Percentiles rank a stretch among this genome's conserved stretches.
Evolutionary conservation across 1,140 invertebrate species (phyloP).

Genomic region (Hyphantria cunea): DNA sequence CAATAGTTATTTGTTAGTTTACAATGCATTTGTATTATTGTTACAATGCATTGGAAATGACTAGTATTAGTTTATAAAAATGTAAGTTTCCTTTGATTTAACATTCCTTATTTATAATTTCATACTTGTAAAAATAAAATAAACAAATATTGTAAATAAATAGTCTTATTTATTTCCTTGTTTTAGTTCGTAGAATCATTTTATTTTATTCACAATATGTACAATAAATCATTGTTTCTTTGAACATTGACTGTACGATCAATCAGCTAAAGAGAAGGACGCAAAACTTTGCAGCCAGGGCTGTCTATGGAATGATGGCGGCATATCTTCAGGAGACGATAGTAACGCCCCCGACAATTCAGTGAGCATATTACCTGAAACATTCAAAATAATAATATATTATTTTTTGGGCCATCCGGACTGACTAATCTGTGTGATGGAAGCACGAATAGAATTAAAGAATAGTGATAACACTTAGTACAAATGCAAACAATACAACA

Average conservation of each 20-base stretch:
- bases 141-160: conserved; percentile 25
- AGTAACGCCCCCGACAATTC: conserved; percentile 54
- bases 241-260: conserved; percentile 1
- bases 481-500: too few species aligned
- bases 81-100: neutral
- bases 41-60: too few species aligned
- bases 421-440: too few species aligned
- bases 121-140: conserved; percentile 20
- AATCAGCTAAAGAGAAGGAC: conserved; percentile 52
- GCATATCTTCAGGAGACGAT: conserved; percentile 46
- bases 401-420: too few species aligned
- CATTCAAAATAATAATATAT: neutral
- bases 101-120: conserved; percentile 26
- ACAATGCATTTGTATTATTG: too few species aligned
- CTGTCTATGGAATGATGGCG: conserved; percentile 44
- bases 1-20: too few species aligned
- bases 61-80: too few species aligned
- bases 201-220: conserved; percentile 20
- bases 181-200: conserved; percentile 14
- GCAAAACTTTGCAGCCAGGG: conserved; percentile 64
- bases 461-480: too few species aligned
- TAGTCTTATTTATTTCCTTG: conserved; percentile 18
- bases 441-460: too few species aligned
- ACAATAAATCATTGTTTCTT: conserved; percentile 6
- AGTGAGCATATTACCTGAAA: conserved; percentile 60